Conservation (phyloP, 2,888 invertebrate species). For the Epirrita christyi region DNA sequence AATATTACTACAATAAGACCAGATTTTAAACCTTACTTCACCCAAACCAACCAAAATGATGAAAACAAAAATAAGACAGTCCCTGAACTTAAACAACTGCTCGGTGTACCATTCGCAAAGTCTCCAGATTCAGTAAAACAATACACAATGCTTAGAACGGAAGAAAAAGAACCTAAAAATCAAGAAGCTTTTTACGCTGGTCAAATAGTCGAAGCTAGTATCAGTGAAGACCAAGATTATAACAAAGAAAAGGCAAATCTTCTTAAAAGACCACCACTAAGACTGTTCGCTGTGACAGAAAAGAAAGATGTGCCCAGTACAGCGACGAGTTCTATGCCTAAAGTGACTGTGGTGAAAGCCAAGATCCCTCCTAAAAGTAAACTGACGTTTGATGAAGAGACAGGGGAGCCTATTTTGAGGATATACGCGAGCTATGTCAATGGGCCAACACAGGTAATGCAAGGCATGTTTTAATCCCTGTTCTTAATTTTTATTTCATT, state of each 20-base stretch:
- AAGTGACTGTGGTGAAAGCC: conserved; percentile 65
- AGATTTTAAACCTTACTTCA: conserved; percentile 55
- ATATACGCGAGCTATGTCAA: conserved; percentile 82
- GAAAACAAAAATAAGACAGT: conserved; percentile 51
- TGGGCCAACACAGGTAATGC: conserved; percentile 62
- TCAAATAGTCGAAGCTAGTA: conserved; percentile 74
- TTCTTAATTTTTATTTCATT: too few relatives aligned
- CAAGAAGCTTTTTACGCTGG: conserved; percentile 71
- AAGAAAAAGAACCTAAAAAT: conserved; percentile 61
- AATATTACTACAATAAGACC: conserved; percentile 54
- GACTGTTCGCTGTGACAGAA: conserved; percentile 62
- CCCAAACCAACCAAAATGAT: conserved; percentile 54
- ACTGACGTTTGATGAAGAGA: conserved; percentile 72
- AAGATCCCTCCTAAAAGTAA: conserved; percentile 76
- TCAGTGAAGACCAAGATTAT: conserved; percentile 73
- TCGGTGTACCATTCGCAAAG: conserved; percentile 69
- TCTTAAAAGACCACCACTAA: conserved; percentile 64
- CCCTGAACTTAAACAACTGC: conserved; percentile 60
- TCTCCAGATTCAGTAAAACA: conserved; percentile 67
- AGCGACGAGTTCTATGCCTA: conserved; percentile 46
- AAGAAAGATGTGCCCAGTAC: conserved; percentile 49
- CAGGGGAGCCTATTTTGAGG: conserved; percentile 79
- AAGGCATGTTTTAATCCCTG: too few relatives aligned
- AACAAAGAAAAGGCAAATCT: conserved; percentile 66
- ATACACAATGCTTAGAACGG: conserved; percentile 66